Evolutionary conservation across 1,140 invertebrate species (phyloP).

Genomic region (Phymorhynchus buccinoides): DNA sequence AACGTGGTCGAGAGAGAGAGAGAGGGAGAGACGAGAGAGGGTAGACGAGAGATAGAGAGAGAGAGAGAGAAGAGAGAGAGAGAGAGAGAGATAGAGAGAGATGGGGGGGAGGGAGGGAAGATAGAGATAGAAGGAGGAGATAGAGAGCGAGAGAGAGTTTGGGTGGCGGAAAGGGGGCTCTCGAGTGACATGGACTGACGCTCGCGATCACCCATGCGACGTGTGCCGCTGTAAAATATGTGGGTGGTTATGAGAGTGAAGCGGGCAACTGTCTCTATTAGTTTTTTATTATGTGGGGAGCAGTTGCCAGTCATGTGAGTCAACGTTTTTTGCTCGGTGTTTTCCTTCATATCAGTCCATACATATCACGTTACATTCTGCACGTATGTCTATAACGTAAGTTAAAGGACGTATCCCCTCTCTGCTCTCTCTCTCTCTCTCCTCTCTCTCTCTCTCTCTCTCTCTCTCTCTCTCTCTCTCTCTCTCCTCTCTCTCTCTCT

Average conservation of each 20-base stretch:
- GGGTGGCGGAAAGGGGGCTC: background rate
- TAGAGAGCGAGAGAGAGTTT: background rate
- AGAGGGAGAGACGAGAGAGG: too few species aligned
- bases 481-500: background rate
- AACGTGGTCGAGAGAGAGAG: background rate
- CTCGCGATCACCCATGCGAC: background rate
- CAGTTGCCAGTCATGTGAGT: too few species aligned
- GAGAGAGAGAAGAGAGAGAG: too few species aligned
- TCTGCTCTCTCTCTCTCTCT: background rate
- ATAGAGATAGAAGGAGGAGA: background rate
- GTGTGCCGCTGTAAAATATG: background rate
- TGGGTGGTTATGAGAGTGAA: too few species aligned
- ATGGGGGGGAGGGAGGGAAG: too few species aligned
- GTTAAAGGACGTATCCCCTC: background rate
- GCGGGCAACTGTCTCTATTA: too few species aligned
- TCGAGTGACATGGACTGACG: background rate
- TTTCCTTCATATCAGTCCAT: background rate
- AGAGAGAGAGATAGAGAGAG: too few species aligned
- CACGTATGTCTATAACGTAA: too few species aligned
- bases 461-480: slow-evolving; percentile 7
- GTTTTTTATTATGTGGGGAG: too few species aligned
- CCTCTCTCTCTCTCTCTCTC: background rate
- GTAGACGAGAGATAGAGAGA: too few species aligned
- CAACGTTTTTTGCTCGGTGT: background rate
- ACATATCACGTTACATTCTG: too few species aligned